phyloP scores from a whole-genome alignment of 2,888 invertebrate species.

The Drosophila trichaetosa region DNA sequence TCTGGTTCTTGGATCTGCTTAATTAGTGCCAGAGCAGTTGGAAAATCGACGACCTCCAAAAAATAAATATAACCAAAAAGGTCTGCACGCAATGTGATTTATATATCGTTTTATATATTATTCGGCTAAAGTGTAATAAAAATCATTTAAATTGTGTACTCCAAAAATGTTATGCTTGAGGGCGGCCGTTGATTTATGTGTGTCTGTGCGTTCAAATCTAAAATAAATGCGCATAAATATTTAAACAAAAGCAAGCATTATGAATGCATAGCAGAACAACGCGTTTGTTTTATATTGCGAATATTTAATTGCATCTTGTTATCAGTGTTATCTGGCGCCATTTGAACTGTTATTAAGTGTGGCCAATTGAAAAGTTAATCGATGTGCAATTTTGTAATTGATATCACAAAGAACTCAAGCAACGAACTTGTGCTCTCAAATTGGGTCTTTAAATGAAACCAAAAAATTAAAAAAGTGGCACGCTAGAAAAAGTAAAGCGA shows the following conservation, averaged over 20 bases:
- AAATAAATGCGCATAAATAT: slow-evolving; percentile 73
- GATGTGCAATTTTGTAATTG: slow-evolving; percentile 12
- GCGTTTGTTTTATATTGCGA: slow-evolving; percentile 13
- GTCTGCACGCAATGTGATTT: slow-evolving; percentile 24
- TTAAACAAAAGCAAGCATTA: slow-evolving; percentile 62
- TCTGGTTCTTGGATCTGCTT: slow-evolving; percentile 18
- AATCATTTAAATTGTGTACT: slow-evolving; percentile 40
- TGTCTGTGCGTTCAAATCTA: slow-evolving; percentile 55
- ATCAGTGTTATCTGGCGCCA: slow-evolving; percentile 8
- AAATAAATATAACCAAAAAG: slow-evolving; percentile 18
- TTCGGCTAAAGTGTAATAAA: slow-evolving; percentile 45
- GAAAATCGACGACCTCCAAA: slow-evolving; percentile 49
- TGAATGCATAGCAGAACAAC: slow-evolving; percentile 18
- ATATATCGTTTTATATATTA: slow-evolving; percentile 25
- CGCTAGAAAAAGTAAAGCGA: slow-evolving; percentile 23
- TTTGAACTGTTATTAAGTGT: slow-evolving; percentile 12
- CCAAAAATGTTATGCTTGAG: slow-evolving; percentile 64
- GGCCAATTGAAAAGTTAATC: slow-evolving; percentile 7
- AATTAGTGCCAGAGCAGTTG: slow-evolving; percentile 2
- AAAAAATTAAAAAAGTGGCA: slow-evolving; percentile 19
- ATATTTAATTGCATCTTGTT: slow-evolving; percentile 11
- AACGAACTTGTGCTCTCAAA: slow-evolving; percentile 63
- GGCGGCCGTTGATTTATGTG: slow-evolving; percentile 49
- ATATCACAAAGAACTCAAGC: slow-evolving; percentile 73
- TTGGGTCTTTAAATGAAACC: background rate